Base-by-base conservation (phyloP, 2,113 vertebrate genomes). In the Jacana jacana region DNA sequence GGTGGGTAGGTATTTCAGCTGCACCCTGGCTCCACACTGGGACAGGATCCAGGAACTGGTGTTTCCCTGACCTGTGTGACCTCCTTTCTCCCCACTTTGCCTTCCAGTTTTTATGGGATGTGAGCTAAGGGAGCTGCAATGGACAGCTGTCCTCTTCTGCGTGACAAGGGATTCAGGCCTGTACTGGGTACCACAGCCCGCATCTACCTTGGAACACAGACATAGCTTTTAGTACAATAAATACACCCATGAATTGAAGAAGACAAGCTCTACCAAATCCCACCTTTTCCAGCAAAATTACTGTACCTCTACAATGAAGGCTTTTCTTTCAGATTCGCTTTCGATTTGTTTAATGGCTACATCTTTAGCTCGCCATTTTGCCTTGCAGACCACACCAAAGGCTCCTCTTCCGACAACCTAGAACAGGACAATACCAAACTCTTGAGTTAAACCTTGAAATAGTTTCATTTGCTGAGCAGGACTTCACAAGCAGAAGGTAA, bases 291-390 rank as follows among this genome's bases (percentile, higher is more conserved):
- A 94, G 78, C 18, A 82, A 71, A 49, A 13, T 61, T 70, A 95
- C 96, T 92, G 44, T 98, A 99, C 99, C 99, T 99, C 99, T 55
- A 99, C 99, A 93, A 99, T 98, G 93, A 99, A 99, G 65, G 99
- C 99, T 97, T 99, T 99, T 96, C 99, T 98, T 97, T 99, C 99
- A 19, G 99, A 99, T 98, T 99, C 99, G 95, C 99, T 99, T 98
- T 99, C 99, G 93, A 99, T 99, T 86, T 99, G 99, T 96, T 99
- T 99, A 97, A 99, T 99, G 51, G 99, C 99, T 69, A 99, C 99
- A 97, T 99, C 99, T 97, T 99, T 99, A 96, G 98, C 99, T 98
- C 99, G 98, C 99, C 99, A 99, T 95, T 99, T 99, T 96, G 99
- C 99, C 97, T 99, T 99, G 98, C 99, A 99, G 88, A 99, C 99